Evolutionary conservation across 2,888 invertebrate species (phyloP), one percentile per base, ranked within the genome.

Genomic region (Bellardia pandia): DNA sequence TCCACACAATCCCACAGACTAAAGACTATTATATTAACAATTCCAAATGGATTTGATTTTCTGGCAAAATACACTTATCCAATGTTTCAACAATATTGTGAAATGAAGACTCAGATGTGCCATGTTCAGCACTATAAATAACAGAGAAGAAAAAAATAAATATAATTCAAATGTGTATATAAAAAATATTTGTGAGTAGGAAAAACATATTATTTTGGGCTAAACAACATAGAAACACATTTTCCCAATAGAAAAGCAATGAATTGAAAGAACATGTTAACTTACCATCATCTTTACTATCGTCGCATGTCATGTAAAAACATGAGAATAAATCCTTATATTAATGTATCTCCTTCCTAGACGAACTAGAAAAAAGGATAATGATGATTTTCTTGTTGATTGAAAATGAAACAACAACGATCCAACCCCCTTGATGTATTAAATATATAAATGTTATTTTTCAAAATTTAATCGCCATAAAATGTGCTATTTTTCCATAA

Each of bases 71-170:
- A 37, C 30, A 48, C 53, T 23, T 30, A 48, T 40, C 40, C 23
- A 40, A 75, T 75, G 30, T 60, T 81, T 79, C 13, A 51, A 33
- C 7, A 51, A 14, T 68, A 37, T 60, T 71, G n/a, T 64, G n/a
- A 23, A 37, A 58, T 48, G 48, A 71, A 66, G 56, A 56, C 30
- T 72, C 83, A 72, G 48, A 77, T 78, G 78, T 74, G 66, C 48
- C 53, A 64, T 64, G 56, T 77, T 72, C 37, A 58, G 68, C 69
- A 68, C 51, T 48, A 60, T 40, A 75, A 82, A 82, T 64, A 5
- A 6, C n/a, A 8, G 40, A 13, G 40, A 33, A 37, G 7, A 14
- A 51, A 42, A 58, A 60, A 56, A 48, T 13, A 48, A 51, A 75
- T 53, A 16, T 42, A 58, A n/a, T 68, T 37, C 23, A 62, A 62